Evolutionary conservation across 2,888 invertebrate species (phyloP), one percentile per base, ranked within the genome.

Genomic region (Margaritifera margaritifera): DNA sequence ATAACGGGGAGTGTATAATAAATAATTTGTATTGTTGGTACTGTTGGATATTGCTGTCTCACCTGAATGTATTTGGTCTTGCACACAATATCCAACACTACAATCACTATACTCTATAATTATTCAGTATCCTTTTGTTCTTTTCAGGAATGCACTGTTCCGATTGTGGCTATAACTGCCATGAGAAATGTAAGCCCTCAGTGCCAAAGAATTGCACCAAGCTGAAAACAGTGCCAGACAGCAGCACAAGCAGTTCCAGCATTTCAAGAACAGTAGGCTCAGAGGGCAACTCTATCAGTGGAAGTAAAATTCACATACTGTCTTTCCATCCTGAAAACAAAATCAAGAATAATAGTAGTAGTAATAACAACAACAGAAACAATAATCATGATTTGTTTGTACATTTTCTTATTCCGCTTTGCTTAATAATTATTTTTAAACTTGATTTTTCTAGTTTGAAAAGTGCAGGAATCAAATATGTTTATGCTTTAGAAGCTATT

Each of bases 151-250:
- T 92, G 87, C 91, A 92, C 75, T 98, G 98, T 90, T 93, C 94
- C 89, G 97, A 97, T 90, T 98, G 98, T 90, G 96, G 96, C 69
- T 96, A 95, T 88, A 95, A 95, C 87, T 97, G 96, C 89, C 98
- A 98, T 91, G 98, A 98, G 90, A 96, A 96, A 87, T 98, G 98
- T 90, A 94, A 94, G 66, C 95, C 96, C 77, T 91, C 93, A 71
- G 95, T 96, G 67, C 94, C 96, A 73, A 94, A 95, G 91, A 91
- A 89, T 78, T 91, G 91, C 82, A 86, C 89, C 52, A 85, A 87
- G 84, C 72, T 89, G 82, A 84, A 84, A 72, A 70, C 84, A 19
- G 82, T 87, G 58, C 74, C 84, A 6, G 86, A 87, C 56, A 64
- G 78, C 25, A 81, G 82, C 64, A 76, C 80, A 66, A 86, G 83